Conservation (phyloP, 2,888 invertebrate genomes). For the Phragmatobia fuliginosa region DNA sequence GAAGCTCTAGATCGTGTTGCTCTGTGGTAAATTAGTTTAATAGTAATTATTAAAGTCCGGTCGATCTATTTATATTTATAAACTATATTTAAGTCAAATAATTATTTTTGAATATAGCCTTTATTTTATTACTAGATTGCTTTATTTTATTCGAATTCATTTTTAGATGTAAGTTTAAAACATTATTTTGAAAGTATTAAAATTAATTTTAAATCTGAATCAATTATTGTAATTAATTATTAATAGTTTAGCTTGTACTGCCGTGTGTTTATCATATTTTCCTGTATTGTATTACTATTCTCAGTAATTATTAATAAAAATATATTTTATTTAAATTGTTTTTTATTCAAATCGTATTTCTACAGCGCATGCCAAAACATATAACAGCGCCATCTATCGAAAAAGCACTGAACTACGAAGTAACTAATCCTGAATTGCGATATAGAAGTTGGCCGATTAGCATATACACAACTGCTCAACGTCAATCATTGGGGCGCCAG, state of each 20-base stretch:
- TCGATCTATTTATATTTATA: slow-evolving; percentile 4
- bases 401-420: too few species aligned
- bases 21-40: too few species aligned
- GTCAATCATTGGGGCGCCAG: too few species aligned
- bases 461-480: too few species aligned
- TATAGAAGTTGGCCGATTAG: too few species aligned
- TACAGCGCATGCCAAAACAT: too few species aligned
- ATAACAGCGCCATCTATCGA: too few species aligned
- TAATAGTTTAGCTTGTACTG: background rate
- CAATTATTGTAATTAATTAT: slow-evolving; percentile 4
- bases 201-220: slow-evolving; percentile 7
- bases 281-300: slow-evolving; percentile 9
- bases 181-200: slow-evolving; percentile 13
- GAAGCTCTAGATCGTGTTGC: too few species aligned
- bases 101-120: slow-evolving; percentile 1
- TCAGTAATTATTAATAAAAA: slow-evolving; percentile 11
- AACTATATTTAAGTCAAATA: background rate
- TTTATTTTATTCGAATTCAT: slow-evolving; percentile 8
- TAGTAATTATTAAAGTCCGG: slow-evolving; percentile 7
- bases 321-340: slow-evolving; percentile 7
- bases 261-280: slow-evolving; percentile 7
- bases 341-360: too few species aligned
- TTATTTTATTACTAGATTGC: slow-evolving; percentile 11
- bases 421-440: too few species aligned
- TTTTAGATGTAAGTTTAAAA: slow-evolving; percentile 1